Conservation (phyloP, 1,140 invertebrate species). For the Tetramorium simillimum region DNA sequence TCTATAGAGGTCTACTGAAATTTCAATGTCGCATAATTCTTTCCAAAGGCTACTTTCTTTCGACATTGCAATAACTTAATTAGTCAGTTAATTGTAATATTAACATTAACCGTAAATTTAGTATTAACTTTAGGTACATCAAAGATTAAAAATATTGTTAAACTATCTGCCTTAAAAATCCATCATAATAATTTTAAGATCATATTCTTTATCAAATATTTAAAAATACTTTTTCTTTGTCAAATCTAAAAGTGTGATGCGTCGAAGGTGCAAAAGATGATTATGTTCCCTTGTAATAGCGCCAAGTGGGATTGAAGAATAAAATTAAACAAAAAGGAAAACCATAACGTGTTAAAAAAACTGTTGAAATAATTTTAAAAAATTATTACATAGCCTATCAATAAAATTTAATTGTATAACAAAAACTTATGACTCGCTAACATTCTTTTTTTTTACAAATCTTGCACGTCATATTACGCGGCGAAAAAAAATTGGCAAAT, state of each 20-base stretch:
- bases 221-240: background rate
- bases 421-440: background rate
- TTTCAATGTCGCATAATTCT: conserved; percentile 8
- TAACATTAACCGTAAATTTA: background rate
- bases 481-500: background rate
- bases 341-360: background rate
- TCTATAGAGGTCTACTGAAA: background rate
- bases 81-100: background rate
- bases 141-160: background rate
- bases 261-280: background rate
- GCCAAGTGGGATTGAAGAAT: background rate
- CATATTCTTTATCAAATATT: background rate
- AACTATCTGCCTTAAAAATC: background rate
- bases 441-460: background rate
- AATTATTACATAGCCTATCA: background rate
- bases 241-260: background rate
- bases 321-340: background rate
- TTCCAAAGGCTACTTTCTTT: background rate
- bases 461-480: background rate
- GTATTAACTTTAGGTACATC: background rate
- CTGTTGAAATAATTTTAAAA: background rate
- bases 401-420: background rate
- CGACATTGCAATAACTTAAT: background rate
- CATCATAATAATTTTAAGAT: background rate
- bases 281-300: background rate